phyloP scores from a whole-genome alignment of 2,113 vertebrate species.

The Crotophaga sulcirostris region DNA sequence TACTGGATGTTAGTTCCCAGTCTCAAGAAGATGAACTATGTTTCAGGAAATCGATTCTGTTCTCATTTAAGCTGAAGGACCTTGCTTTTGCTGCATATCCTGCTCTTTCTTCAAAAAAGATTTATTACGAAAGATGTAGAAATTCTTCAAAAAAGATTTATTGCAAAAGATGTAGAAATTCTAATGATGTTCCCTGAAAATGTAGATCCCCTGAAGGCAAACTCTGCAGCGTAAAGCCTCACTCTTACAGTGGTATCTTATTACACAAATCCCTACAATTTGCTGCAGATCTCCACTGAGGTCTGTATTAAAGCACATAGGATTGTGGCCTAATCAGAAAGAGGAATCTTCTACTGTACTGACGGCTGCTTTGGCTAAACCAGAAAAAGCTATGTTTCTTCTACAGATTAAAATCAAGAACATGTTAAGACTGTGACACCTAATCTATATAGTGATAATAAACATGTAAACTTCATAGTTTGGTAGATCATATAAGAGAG shows the following conservation, averaged over 20 bases:
- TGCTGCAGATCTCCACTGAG: background rate
- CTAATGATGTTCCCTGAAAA: background rate
- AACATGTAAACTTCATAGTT: background rate
- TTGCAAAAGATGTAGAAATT: background rate
- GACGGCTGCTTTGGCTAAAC: background rate
- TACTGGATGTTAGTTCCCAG: background rate
- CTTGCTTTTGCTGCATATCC: background rate
- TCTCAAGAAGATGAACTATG: background rate
- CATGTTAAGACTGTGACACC: background rate
- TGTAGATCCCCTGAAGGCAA: background rate
- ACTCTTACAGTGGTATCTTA: background rate
- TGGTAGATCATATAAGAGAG: background rate
- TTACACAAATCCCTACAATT: background rate
- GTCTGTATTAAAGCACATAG: background rate
- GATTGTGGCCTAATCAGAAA: background rate
- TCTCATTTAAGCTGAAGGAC: background rate
- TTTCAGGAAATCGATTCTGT: background rate
- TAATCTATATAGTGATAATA: background rate
- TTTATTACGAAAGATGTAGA: background rate
- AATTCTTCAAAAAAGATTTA: constrained; percentile 17
- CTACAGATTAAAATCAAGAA: background rate
- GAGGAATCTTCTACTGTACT: background rate
- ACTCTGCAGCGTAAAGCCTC: background rate
- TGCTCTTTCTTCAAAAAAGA: background rate
- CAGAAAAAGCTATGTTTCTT: background rate